Conservation (phyloP, 1,140 invertebrate genomes). For the Anastrepha ludens region DNA sequence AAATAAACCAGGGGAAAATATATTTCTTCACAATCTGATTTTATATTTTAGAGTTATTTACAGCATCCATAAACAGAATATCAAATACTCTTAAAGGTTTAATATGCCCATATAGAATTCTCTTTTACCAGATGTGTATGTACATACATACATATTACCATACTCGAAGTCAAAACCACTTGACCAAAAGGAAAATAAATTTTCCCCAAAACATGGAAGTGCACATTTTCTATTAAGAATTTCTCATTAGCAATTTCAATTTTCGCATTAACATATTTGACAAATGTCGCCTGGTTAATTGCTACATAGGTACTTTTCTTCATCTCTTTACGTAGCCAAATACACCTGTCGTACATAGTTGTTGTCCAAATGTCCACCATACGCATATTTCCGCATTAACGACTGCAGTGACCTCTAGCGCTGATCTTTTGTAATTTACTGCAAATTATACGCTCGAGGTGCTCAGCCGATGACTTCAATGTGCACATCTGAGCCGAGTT, state of each 20-base stretch:
- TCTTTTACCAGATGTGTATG: too few relatives aligned
- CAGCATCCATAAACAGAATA: too few relatives aligned
- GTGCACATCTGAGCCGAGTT: not conserved
- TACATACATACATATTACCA: too few relatives aligned
- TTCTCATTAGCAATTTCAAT: constrained; percentile 25
- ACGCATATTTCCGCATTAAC: constrained; percentile 36
- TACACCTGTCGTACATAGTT: not conserved
- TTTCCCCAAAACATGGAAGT: not conserved
- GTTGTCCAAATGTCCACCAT: not conserved
- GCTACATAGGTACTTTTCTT: not conserved
- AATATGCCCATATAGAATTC: too few relatives aligned
- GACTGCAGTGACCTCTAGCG: constrained; percentile 23
- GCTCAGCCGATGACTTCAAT: not conserved
- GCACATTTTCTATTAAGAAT: not conserved
- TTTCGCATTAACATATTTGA: constrained; percentile 39
- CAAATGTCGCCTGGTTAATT: constrained; percentile 47
- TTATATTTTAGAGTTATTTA: too few relatives aligned
- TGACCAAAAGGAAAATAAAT: not conserved
- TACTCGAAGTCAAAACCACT: too few relatives aligned
- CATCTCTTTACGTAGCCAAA: not conserved
- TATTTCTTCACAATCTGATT: too few relatives aligned
- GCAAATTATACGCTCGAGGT: constrained; percentile 35
- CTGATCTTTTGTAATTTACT: constrained; percentile 49
- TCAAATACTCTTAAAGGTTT: too few relatives aligned
- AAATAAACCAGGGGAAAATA: too few relatives aligned